Conservation (phyloP, 2,888 invertebrate genomes). For the Conops quadrifasciatus region DNA sequence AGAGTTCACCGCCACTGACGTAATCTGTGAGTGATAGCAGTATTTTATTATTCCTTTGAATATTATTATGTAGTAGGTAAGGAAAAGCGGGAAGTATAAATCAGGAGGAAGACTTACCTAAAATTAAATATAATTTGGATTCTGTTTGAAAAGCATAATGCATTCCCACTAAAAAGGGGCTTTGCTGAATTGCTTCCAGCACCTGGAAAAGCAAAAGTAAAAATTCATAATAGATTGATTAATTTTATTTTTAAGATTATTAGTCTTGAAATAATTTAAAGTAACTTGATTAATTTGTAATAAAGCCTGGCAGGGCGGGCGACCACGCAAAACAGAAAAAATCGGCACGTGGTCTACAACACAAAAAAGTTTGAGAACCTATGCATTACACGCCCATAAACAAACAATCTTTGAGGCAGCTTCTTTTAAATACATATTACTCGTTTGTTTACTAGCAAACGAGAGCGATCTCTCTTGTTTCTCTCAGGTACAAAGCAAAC, state of each 20-base stretch:
- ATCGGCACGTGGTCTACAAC: no score
- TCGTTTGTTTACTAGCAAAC: no score
- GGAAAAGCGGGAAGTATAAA: no score
- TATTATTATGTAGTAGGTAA: no score
- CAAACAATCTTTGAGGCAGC: no score
- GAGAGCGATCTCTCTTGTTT: no score
- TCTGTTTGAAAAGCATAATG: slow-evolving; percentile 99
- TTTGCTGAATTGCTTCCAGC: slow-evolving; percentile 91
- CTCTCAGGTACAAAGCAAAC: no score
- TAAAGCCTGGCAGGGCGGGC: no score
- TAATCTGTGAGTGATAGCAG: slow-evolving; percentile 76
- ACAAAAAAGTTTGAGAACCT: no score
- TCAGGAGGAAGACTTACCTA: slow-evolving; percentile 82
- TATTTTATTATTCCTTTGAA: slow-evolving; percentile 5
- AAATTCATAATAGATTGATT: not conserved
- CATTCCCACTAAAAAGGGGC: slow-evolving; percentile 95
- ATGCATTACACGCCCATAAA: no score
- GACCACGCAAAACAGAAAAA: no score
- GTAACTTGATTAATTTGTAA: not conserved
- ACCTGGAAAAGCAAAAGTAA: slow-evolving; percentile 68
- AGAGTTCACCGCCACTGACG: slow-evolving; percentile 96
- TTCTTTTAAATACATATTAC: no score
- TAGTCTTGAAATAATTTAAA: not conserved
- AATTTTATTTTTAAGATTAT: not conserved
- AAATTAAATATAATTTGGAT: slow-evolving; percentile 93